Evolutionary conservation across 2,797 vertebrate species (phyloP), one percentile per base, ranked within the genome.

Genomic region (Calcarius lapponicus): DNA sequence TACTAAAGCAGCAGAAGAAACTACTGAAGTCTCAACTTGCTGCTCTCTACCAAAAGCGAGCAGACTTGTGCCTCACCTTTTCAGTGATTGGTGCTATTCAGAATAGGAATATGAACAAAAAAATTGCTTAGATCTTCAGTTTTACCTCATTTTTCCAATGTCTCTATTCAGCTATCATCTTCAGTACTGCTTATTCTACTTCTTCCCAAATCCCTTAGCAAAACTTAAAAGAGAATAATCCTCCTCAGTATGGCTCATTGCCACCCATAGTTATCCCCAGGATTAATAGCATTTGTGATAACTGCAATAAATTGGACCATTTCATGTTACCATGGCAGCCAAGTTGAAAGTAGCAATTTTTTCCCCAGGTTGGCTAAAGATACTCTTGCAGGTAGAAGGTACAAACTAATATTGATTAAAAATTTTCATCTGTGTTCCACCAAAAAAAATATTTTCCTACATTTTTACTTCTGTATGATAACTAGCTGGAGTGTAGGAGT

Each of bases 241-340:
- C 45, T 89, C 14, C 69, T 89, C 32, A 40, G 72, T 31, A n/a
- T 51, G 69, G 91, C 54, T 96, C 42, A 31, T 80, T 91, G 81
- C 65, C 69, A 90, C 84, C 79, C 4, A 3, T 83, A 0, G 24
- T 78, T 92, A 92, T 82, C 81, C 79, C 79, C 74, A 36, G 85
- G 91, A 95, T 93, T 96, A 96, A 95, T 69, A 86, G 26, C 38
- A 78, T 89, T 87, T 91, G 75, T 79, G 84, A 72, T 96, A 94
- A 95, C 74, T 73, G 40, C 66, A 91, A 76, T 82, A 93, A 96
- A 91, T 94, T 38, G 87, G 61, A 72, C 75, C 17, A 72, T 93
- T 96, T 97, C 60, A 9, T 45, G 93, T 96, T 96, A 72, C 96
- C 86, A 95, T 96, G 88, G 94, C 61, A 97, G 72, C 93, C 79